Conservation (phyloP, 2,113 vertebrate species). For the Butorides virescens region DNA sequence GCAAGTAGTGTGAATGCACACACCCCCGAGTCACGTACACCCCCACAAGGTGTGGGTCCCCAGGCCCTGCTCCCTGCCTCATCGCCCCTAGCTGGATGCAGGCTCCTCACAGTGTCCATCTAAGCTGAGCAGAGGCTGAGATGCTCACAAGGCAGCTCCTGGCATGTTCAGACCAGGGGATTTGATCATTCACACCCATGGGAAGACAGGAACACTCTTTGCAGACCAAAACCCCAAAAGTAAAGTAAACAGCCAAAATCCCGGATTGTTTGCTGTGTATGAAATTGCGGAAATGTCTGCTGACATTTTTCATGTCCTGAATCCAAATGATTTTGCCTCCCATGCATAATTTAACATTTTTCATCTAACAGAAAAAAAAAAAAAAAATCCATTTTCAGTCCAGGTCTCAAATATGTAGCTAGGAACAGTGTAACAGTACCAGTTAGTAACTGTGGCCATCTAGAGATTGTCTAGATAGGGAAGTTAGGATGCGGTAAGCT, state of each 20-base stretch:
- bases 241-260: neutral
- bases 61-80: rapidly evolving
- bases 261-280: neutral
- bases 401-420: neutral
- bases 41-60: neutral
- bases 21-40: rapidly evolving
- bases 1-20: rapidly evolving
- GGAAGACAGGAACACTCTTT: neutral
- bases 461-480: neutral
- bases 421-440: neutral
- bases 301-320: neutral
- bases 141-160: neutral
- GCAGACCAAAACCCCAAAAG: neutral
- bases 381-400: neutral
- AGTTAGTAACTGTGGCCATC: neutral
- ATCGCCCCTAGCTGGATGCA: neutral
- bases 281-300: neutral
- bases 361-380: neutral
- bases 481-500: neutral
- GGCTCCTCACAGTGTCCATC: rapidly evolving
- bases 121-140: neutral
- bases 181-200: neutral
- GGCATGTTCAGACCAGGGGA: neutral
- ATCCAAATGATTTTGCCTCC: neutral
- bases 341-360: neutral